phyloP scores from a whole-genome alignment of 2,113 vertebrate genomes.

The Coptodon bakossiorum region DNA sequence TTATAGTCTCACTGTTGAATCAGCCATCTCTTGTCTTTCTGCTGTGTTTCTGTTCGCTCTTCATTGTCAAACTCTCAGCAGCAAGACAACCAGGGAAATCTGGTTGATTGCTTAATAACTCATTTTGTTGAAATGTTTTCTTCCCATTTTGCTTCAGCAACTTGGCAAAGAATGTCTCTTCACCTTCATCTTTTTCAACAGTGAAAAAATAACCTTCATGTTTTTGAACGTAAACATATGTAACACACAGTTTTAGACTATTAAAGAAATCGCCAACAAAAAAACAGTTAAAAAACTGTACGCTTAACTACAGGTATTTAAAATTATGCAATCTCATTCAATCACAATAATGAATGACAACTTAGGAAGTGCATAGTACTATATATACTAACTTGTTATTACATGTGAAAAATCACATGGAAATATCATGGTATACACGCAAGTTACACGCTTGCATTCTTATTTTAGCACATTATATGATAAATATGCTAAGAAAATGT shows the following conservation, averaged over 20 bases:
- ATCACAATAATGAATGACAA: neutral
- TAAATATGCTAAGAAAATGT: neutral
- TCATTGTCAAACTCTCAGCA: neutral
- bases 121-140: neutral
- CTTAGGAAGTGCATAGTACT: neutral
- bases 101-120: neutral
- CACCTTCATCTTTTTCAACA: neutral
- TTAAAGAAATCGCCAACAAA: neutral
- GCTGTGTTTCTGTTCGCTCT: neutral
- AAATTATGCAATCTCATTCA: neutral
- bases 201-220: neutral
- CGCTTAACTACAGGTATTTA: neutral
- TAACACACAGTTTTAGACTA: neutral
- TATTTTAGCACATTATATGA: fast-evolving
- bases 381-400: neutral
- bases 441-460: neutral
- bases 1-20: neutral
- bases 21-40: neutral
- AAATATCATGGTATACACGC: neutral
- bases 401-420: neutral
- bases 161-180: neutral
- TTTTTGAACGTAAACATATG: neutral
- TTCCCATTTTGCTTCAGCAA: neutral
- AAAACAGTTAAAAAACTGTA: neutral
- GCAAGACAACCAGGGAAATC: neutral